Conservation (phyloP, 2,888 invertebrate genomes). For the Crossocerus cetratus region DNA sequence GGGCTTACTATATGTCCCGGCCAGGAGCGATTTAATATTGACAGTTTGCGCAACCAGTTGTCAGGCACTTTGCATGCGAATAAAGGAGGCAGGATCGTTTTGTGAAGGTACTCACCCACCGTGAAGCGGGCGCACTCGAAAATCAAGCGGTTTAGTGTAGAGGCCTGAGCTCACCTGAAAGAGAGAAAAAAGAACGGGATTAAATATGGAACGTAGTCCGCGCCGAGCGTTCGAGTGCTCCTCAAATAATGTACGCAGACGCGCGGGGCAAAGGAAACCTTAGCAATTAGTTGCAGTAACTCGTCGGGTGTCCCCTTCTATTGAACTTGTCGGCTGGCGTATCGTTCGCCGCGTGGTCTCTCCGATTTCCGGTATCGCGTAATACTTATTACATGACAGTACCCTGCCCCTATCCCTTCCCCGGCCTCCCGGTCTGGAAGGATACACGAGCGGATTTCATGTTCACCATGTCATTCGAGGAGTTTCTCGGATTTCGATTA, state of each 20-base stretch:
- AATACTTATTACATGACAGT: constrained; percentile 53
- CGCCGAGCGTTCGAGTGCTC: too few species aligned
- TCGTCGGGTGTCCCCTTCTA: constrained; percentile 11
- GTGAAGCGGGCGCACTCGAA: background rate
- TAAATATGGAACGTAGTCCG: too few species aligned
- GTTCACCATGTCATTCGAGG: constrained; percentile 29
- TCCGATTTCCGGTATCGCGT: constrained; percentile 43
- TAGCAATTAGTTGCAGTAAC: too few species aligned
- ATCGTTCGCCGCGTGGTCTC: constrained; percentile 30
- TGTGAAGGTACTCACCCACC: constrained; percentile 30
- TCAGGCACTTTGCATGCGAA: too few species aligned
- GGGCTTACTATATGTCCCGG: too few species aligned
- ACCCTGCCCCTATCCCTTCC: too few species aligned
- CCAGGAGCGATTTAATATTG: too few species aligned
- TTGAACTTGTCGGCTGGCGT: constrained; percentile 28
- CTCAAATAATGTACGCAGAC: too few species aligned
- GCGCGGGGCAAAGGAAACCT: too few species aligned
- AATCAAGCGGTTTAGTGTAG: background rate
- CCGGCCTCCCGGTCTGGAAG: constrained; percentile 26
- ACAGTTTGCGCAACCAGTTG: too few species aligned
- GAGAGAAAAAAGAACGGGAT: constrained; percentile 18
- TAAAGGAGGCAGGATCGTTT: background rate
- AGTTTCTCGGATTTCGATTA: constrained; percentile 32
- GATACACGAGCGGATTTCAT: constrained; percentile 39
- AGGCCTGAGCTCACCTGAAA: constrained; percentile 37